Evolutionary conservation across 2,113 vertebrate species (phyloP).

Genomic region (Tragelaphus scriptus): DNA sequence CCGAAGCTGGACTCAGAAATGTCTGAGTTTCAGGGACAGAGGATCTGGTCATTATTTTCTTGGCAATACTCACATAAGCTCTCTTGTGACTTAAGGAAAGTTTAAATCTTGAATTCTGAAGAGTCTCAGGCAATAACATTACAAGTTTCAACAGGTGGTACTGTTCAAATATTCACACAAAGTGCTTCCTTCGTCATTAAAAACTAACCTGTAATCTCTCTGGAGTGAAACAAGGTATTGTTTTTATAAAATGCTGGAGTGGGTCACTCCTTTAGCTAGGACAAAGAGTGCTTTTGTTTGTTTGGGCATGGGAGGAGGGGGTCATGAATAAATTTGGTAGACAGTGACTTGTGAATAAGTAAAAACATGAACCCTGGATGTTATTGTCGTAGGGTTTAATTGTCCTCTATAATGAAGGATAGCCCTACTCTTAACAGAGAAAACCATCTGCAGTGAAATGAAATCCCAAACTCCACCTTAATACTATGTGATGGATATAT

Average conservation of each 20-base stretch:
- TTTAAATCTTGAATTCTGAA: slow-evolving; percentile 50
- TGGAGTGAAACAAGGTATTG: slow-evolving; percentile 32
- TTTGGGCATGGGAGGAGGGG: neutral
- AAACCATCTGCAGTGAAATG: neutral
- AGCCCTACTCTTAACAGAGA: neutral
- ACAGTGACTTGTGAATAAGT: slow-evolving; percentile 56
- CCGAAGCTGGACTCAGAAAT: slow-evolving; percentile 68
- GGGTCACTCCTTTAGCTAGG: neutral
- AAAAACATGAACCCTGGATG: slow-evolving; percentile 40
- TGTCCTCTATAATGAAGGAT: neutral
- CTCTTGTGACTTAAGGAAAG: slow-evolving; percentile 47
- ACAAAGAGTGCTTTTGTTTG: slow-evolving; percentile 49
- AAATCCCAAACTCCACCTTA: neutral
- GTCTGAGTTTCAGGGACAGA: slow-evolving; percentile 63
- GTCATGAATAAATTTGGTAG: slow-evolving; percentile 45
- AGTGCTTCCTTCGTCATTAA: slow-evolving; percentile 51
- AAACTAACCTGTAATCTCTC: slow-evolving; percentile 59
- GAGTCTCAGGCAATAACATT: slow-evolving; percentile 2
- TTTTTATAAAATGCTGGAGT: slow-evolving; percentile 29
- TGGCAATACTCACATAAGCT: slow-evolving; percentile 50
- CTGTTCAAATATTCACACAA: slow-evolving; percentile 35
- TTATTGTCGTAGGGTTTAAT: neutral
- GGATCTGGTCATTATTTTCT: slow-evolving; percentile 67
- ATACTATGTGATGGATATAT: neutral
- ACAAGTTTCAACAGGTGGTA: slow-evolving; percentile 65